Evolutionary conservation across 2,113 vertebrate species (phyloP), one percentile per base, ranked within the genome.

Genomic region (Onychostoma macrolepis): DNA sequence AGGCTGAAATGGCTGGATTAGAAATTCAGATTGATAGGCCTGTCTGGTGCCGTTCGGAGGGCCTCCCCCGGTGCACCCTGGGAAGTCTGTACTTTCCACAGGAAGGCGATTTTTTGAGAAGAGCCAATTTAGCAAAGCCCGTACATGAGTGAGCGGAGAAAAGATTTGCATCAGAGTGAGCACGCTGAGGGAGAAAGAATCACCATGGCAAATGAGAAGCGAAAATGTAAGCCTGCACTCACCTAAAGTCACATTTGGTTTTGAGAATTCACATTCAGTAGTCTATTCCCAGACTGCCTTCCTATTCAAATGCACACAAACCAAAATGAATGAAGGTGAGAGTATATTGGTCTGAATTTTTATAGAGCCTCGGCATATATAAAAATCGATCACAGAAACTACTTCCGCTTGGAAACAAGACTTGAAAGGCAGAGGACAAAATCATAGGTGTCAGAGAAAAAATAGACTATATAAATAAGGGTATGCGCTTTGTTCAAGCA

Each of bases 1-100:
- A 83, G 77, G 30, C 56, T 88, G 77, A 88, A 90, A 90, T 87
- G 53, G 78, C 85, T 65, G 74, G 83, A 88, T 90, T 88, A 88
- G 82, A 88, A 82, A 88, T 90, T 87, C 83, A 88, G 76, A 88
- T 88, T 85, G 83, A 89, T 84, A 84, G 81, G 88, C 78, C 83
- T 85, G 78, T 87, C 69, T 83, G 71, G 67, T 76, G 71, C 56
- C 17, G 19, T 36, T 74, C 67, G 3, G 71, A 48, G 58, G 67
- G 15, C 84, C 67, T 75, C 65, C 50, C 69, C 65, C 4, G 8
- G 63, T 80, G 88, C 86, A 87, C 56, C 26, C 75, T 56, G 45
- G 84, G 86, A 81, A 86, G 78, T 76, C 84, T 50, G 87, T 38
- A 61, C 53, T 80, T 83, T 85, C 72, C n/a, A 41, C 48, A n/a